These are phyloP conservation scores for Carterocephalus palaemon DNA, from an alignment of 2,888 invertebrate genomes.

Conservation along the genomic window DNA sequence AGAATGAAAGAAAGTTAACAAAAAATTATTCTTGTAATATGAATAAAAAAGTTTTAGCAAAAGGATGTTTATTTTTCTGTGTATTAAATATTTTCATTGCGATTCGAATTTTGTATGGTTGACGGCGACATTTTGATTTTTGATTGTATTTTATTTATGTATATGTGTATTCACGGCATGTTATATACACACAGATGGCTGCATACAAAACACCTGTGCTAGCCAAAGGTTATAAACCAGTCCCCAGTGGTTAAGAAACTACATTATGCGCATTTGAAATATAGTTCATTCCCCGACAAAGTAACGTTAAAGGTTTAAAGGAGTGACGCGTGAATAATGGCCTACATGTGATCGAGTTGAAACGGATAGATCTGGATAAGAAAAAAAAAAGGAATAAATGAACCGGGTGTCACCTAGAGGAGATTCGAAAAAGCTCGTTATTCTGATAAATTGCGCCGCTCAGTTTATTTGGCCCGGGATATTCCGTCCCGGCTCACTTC, in stretches of 20 bases:
- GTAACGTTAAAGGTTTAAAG: constrained; percentile 64
- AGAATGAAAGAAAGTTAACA: not conserved
- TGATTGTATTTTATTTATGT: constrained; percentile 3
- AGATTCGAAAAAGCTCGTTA: constrained; percentile 74
- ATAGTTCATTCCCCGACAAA: constrained; percentile 63
- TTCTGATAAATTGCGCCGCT: constrained; percentile 69
- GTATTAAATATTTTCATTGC: too few relatives aligned
- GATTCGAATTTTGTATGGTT: too few relatives aligned
- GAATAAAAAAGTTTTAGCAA: too few relatives aligned
- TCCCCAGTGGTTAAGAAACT: constrained; percentile 8
- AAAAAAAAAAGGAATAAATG: constrained; percentile 73
- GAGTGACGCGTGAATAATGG: constrained; percentile 62
- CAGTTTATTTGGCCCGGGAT: constrained; percentile 59
- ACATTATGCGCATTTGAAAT: constrained; percentile 47
- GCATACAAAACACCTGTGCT: not conserved
- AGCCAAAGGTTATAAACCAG: too few relatives aligned
- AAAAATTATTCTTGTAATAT: not conserved
- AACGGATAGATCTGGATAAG: constrained; percentile 57
- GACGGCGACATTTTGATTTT: too few relatives aligned
- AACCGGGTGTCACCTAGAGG: constrained; percentile 69
- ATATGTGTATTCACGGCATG: not conserved
- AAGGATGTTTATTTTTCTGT: too few relatives aligned
- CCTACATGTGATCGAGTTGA: constrained; percentile 68
- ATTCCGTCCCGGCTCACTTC: constrained; percentile 44
- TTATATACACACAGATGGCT: not conserved